phyloP scores from a whole-genome alignment of 2,113 vertebrate genomes.

The Cisticola juncidis region DNA sequence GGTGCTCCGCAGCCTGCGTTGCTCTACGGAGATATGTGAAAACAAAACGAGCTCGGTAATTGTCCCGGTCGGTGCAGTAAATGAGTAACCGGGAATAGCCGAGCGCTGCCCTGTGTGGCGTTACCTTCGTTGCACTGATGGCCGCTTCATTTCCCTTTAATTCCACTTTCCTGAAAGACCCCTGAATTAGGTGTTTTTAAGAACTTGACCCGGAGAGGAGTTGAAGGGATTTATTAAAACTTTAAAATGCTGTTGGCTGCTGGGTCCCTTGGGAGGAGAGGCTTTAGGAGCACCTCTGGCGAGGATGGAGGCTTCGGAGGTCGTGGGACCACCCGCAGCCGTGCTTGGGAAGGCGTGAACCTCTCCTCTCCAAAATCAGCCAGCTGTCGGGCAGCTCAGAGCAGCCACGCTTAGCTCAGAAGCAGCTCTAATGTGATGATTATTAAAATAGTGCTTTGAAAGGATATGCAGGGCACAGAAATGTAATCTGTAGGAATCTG shows the following conservation, averaged over 20 bases:
- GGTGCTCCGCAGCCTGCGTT: background rate
- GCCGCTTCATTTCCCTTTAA: background rate
- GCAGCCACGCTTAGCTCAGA: background rate
- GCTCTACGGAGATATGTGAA: accelerated
- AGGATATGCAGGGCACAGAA: background rate
- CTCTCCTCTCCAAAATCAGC: background rate
- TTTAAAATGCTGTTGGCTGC: background rate
- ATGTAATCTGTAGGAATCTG: background rate
- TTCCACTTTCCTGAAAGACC: background rate
- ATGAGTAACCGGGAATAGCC: background rate
- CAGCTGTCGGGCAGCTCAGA: background rate
- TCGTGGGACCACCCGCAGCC: slow-evolving; percentile 15
- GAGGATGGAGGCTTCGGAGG: background rate
- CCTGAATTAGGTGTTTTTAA: background rate
- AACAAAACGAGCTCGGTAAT: background rate
- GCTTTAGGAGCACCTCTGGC: background rate
- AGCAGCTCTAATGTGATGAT: background rate
- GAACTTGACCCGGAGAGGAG: background rate
- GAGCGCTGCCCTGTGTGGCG: accelerated
- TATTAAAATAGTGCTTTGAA: background rate
- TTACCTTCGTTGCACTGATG: background rate
- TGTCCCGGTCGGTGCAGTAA: background rate
- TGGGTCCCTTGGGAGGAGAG: background rate
- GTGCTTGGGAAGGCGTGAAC: background rate
- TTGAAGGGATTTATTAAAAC: background rate